Percentiles rank a stretch among this genome's conserved stretches.
Conservation (phyloP, 2,888 invertebrate genomes). For the Ophion ellenae region DNA sequence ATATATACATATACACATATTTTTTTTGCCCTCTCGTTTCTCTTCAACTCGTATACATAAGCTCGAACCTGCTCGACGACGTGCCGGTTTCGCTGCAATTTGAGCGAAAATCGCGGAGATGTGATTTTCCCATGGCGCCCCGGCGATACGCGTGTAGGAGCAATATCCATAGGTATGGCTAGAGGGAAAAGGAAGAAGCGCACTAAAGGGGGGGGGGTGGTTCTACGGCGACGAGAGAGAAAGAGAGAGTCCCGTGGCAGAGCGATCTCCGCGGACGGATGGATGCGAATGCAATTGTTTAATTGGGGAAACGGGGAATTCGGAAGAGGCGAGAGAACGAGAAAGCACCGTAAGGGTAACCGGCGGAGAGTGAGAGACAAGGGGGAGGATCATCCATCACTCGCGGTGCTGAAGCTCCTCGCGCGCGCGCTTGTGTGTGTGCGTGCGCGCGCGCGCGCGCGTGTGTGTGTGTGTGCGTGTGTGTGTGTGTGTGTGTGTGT, state of each 20-base stretch:
- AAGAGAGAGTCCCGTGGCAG: slow-evolving; percentile 37
- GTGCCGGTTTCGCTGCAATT: slow-evolving; percentile 65
- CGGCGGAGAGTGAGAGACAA: slow-evolving; percentile 63
- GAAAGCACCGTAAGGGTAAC: slow-evolving; percentile 68
- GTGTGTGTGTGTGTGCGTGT: slow-evolving; percentile 23
- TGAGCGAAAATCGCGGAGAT: slow-evolving; percentile 68
- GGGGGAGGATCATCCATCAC: slow-evolving; percentile 68
- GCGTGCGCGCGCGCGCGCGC: slow-evolving; percentile 28
- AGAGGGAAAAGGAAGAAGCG: slow-evolving; percentile 18
- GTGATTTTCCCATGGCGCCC: slow-evolving; percentile 63
- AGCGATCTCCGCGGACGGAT: slow-evolving; percentile 72
- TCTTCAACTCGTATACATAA: slow-evolving; percentile 19
- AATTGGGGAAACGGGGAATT: slow-evolving; percentile 80
- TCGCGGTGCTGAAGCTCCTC: slow-evolving; percentile 53
- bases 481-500: slow-evolving; percentile 21
- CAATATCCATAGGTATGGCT: background rate
- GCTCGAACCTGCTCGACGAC: slow-evolving; percentile 13
- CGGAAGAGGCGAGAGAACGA: slow-evolving; percentile 43
- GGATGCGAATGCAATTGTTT: slow-evolving; percentile 83
- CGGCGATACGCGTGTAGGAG: background rate
- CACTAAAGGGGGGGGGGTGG: background rate
- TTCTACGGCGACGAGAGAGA: slow-evolving; percentile 37
- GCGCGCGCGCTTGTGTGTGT: slow-evolving; percentile 17
- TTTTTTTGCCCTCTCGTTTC: slow-evolving; percentile 16
- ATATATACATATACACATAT: background rate